Conservation (phyloP, 1,140 invertebrate genomes). For the Anoplophora glabripennis region DNA sequence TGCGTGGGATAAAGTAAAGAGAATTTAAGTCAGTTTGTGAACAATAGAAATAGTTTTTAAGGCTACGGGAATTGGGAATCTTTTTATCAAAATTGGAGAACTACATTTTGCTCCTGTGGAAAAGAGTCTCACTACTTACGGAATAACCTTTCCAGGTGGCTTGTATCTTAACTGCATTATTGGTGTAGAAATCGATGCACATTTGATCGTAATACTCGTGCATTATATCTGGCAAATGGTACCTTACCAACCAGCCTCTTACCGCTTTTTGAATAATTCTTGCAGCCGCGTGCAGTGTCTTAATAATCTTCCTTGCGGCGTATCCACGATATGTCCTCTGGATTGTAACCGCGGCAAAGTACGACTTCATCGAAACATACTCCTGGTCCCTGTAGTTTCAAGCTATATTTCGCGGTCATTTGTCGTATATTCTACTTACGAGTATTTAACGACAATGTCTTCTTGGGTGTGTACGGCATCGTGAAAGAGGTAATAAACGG, state of each 20-base stretch:
- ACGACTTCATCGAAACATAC: constrained; percentile 13
- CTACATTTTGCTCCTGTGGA: too few relatives aligned
- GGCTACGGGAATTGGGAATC: too few relatives aligned
- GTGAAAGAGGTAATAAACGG: constrained; percentile 28
- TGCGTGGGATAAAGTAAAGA: too few relatives aligned
- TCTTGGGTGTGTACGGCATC: constrained; percentile 28
- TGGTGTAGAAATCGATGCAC: constrained; percentile 22
- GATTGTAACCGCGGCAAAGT: constrained; percentile 26
- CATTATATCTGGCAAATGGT: constrained; percentile 24
- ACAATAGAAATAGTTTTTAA: too few relatives aligned
- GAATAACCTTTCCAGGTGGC: constrained; percentile 27
- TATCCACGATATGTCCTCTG: constrained; percentile 25
- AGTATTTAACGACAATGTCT: constrained; percentile 25
- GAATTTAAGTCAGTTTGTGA: too few relatives aligned
- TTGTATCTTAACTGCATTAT: constrained; percentile 28
- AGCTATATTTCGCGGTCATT: neutral
- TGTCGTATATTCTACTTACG: constrained; percentile 16
- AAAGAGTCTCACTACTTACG: constrained; percentile 23
- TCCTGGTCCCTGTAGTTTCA: constrained; percentile 12
- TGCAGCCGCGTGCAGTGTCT: constrained; percentile 11
- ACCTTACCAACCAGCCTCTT: constrained; percentile 30
- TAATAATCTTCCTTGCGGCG: constrained; percentile 8
- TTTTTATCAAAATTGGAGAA: too few relatives aligned
- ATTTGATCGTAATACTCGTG: constrained; percentile 22
- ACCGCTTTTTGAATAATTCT: constrained; percentile 27